Evolutionary conservation across 2,888 invertebrate species (phyloP).

Genomic region (Sacculina carcini): DNA sequence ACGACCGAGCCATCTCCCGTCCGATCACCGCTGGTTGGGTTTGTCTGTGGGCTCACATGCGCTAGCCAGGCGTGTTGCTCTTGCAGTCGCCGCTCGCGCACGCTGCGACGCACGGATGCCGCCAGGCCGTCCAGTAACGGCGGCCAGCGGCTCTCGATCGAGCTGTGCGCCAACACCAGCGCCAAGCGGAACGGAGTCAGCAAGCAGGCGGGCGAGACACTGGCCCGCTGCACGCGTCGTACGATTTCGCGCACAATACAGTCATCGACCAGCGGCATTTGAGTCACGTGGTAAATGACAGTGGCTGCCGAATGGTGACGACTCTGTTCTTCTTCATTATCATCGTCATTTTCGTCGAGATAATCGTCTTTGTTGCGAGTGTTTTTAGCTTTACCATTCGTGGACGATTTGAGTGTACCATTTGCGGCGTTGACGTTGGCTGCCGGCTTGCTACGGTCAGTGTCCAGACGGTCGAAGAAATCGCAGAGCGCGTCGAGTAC

Average conservation of each 20-base stretch:
- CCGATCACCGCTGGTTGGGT: too few relatives aligned
- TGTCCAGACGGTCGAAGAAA: not conserved
- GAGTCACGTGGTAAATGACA: conserved; percentile 12
- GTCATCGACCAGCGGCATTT: conserved; percentile 10
- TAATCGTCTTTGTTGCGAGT: too few relatives aligned
- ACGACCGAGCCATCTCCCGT: not conserved
- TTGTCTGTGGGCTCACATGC: not conserved
- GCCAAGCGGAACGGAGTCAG: conserved; percentile 12
- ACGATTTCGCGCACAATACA: conserved; percentile 10
- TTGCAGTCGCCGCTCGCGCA: not conserved
- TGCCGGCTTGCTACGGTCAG: too few relatives aligned
- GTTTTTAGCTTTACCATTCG: too few relatives aligned
- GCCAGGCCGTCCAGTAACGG: conserved; percentile 7
- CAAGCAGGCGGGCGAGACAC: conserved; percentile 9
- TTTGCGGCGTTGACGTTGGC: too few relatives aligned
- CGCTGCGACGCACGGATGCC: not conserved
- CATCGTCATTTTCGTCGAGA: too few relatives aligned
- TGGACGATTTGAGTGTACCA: not conserved
- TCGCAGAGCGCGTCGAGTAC: not conserved
- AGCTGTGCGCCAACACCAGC: conserved; percentile 10
- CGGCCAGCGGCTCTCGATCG: conserved; percentile 11
- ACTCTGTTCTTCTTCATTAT: too few relatives aligned
- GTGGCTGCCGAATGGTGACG: conserved; percentile 11
- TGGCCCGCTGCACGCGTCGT: conserved; percentile 9
- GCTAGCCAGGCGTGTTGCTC: not conserved